Conservation (phyloP, 2,888 invertebrate genomes). For the Stenurella melanura region DNA sequence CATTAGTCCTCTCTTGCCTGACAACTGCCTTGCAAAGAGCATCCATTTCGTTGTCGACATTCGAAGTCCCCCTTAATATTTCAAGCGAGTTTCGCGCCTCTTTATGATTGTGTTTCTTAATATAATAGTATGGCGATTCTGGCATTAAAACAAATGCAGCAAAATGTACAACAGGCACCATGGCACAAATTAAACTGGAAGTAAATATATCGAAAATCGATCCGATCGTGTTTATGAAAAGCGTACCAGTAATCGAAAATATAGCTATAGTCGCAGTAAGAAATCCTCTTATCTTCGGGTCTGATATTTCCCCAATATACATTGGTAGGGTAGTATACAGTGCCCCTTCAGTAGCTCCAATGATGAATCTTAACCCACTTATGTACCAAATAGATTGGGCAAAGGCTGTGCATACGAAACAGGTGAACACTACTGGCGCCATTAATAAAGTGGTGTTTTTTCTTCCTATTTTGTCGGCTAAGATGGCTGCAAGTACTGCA, state of each 20-base stretch:
- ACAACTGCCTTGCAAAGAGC: constrained; percentile 66
- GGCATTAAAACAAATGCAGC: constrained; percentile 79
- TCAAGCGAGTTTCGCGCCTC: constrained; percentile 76
- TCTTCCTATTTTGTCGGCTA: constrained; percentile 80
- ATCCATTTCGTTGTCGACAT: constrained; percentile 74
- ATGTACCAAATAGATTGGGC: constrained; percentile 77
- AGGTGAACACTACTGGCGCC: constrained; percentile 74
- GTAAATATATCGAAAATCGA: constrained; percentile 76
- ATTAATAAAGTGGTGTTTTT: constrained; percentile 71
- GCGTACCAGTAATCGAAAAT: constrained; percentile 74
- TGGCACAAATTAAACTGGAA: constrained; percentile 76
- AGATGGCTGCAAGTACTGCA: constrained; percentile 78
- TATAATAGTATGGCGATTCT: constrained; percentile 78
- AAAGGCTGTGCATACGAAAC: constrained; percentile 78
- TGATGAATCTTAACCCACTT: constrained; percentile 70
- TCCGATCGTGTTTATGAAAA: constrained; percentile 79
- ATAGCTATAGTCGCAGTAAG: constrained; percentile 78
- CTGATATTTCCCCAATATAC: constrained; percentile 78
- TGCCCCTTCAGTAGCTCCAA: constrained; percentile 75
- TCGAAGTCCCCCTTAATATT: constrained; percentile 76
- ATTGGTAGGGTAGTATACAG: constrained; percentile 74
- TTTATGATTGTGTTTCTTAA: constrained; percentile 70
- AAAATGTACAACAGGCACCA: constrained; percentile 77
- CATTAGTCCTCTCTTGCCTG: constrained; percentile 72
- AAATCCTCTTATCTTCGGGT: constrained; percentile 76